These are phyloP conservation scores for Apodemia mormo DNA, from an alignment of 2,888 invertebrate genomes.

Conservation along the genomic window DNA sequence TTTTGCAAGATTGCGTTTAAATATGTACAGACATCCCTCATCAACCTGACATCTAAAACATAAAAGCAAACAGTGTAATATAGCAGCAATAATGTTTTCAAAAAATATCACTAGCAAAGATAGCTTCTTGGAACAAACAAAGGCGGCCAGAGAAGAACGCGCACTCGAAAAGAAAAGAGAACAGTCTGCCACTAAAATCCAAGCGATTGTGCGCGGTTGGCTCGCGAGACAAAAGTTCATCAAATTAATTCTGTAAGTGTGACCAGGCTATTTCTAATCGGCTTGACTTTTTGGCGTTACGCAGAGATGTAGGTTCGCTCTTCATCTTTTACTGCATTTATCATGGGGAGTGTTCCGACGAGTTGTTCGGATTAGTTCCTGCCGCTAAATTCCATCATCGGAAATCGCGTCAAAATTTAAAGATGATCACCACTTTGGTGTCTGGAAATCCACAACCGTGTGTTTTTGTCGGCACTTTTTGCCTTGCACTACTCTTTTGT, in stretches of 20 bases:
- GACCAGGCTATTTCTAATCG: no score
- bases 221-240: constrained; percentile 84
- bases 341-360: no score
- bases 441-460: no score
- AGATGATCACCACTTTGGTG: no score
- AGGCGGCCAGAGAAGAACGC: constrained; percentile 94
- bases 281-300: no score
- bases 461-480: no score
- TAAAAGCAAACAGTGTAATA: constrained; percentile 42
- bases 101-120: constrained; percentile 84
- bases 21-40: constrained; percentile 49
- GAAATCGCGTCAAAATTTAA: no score
- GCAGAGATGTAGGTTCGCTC: no score
- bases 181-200: constrained; percentile 87
- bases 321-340: no score
- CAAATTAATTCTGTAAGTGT: constrained; percentile 85
- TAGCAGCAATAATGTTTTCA: constrained; percentile 59
- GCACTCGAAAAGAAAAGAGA: constrained; percentile 92
- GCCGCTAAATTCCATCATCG: no score
- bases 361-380: no score
- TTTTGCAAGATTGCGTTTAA: constrained; percentile 24
- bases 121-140: constrained; percentile 93
- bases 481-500: no score
- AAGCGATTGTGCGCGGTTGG: constrained; percentile 89
- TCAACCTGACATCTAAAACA: constrained; percentile 55